A percentile compares a stretch with the other conserved stretches of the same genome.
phyloP scores from a whole-genome alignment of 2,888 invertebrate species.

The Seira sanloemensis region DNA sequence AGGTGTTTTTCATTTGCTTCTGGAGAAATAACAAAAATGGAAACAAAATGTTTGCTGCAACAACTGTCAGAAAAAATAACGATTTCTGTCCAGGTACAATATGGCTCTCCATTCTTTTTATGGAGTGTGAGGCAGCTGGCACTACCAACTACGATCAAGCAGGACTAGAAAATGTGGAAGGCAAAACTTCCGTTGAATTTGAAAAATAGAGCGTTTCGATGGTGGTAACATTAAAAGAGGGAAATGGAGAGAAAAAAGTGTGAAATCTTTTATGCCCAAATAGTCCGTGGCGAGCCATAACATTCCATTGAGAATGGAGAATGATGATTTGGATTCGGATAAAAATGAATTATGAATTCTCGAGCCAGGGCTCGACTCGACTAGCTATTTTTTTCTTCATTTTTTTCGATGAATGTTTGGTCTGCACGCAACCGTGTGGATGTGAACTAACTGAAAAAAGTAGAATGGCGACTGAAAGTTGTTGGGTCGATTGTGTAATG shows the following conservation, averaged over 20 bases:
- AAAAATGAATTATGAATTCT: conserved; percentile 49
- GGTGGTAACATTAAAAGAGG: background rate
- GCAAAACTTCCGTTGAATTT: background rate
- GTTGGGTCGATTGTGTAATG: background rate
- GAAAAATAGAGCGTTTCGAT: background rate
- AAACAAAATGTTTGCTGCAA: background rate
- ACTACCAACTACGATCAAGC: conserved; percentile 15
- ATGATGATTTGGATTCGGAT: conserved; percentile 19
- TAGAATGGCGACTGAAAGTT: background rate
- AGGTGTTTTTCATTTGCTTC: conserved; percentile 14
- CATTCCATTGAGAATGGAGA: background rate
- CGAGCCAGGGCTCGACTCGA: background rate
- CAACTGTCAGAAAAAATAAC: background rate
- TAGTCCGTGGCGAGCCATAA: background rate
- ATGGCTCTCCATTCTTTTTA: conserved; percentile 7
- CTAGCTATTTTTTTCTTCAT: too few species aligned
- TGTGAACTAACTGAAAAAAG: background rate
- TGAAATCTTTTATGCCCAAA: background rate
- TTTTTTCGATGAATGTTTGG: too few species aligned
- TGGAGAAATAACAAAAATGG: background rate
- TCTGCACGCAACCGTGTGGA: conserved; percentile 6
- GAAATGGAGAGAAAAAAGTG: background rate
- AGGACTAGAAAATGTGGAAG: background rate
- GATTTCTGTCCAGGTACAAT: conserved; percentile 3
- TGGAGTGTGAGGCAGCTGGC: conserved; percentile 3